Conservation (phyloP, 2,888 invertebrate genomes). For the Caenorhabditis sp. region DNA sequence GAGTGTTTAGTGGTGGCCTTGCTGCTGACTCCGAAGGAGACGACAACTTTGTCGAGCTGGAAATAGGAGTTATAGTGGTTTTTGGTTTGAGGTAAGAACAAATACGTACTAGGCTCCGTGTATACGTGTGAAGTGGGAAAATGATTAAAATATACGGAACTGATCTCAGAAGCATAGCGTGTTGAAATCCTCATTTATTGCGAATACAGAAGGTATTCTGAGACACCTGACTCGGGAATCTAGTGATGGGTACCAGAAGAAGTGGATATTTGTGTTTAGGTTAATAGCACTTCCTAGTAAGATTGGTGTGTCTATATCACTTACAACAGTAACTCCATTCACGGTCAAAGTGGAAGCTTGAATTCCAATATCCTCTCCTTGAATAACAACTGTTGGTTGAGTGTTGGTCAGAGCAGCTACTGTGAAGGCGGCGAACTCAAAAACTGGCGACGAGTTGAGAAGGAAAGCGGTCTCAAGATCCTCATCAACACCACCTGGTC, state of each 20-base stretch:
- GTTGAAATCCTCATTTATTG: too few species aligned
- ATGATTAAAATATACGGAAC: too few species aligned
- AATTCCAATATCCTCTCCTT: conserved; percentile 63
- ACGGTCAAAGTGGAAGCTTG: conserved; percentile 54
- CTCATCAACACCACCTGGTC: conserved; percentile 32
- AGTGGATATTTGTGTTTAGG: too few species aligned
- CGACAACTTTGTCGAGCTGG: conserved; percentile 55
- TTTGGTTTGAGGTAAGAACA: too few species aligned
- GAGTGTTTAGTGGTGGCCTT: conserved; percentile 62
- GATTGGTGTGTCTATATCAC: too few species aligned
- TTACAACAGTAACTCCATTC: conserved; percentile 62
- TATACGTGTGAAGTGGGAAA: too few species aligned
- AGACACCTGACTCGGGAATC: too few species aligned
- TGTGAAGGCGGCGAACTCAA: conserved; percentile 79
- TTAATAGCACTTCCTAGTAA: too few species aligned
- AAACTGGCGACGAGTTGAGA: conserved; percentile 77
- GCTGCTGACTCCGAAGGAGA: conserved; percentile 48
- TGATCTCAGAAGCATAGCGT: too few species aligned
- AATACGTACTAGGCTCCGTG: too few species aligned
- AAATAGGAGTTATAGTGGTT: not conserved
- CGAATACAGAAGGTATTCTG: too few species aligned
- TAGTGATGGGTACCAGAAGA: too few species aligned
- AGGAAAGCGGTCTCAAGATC: conserved; percentile 75
- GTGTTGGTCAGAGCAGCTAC: conserved; percentile 75
- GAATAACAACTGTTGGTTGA: conserved; percentile 50